phyloP scores from a whole-genome alignment of 2,113 vertebrate genomes.

The Lasiurus borealis region DNA sequence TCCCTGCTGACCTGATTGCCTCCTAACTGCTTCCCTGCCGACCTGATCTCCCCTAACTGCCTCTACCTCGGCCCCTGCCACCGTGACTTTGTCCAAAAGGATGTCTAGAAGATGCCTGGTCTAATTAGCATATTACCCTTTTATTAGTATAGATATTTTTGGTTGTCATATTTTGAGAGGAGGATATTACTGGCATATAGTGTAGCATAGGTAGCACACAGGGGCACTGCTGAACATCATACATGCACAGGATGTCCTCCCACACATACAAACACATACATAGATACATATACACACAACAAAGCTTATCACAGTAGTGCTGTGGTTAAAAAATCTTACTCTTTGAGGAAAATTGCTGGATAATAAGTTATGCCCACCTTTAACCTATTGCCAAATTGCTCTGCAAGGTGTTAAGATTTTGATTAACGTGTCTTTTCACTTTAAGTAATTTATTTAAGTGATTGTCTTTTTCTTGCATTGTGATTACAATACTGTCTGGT shows the following conservation, averaged over 20 bases:
- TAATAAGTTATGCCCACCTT: not conserved
- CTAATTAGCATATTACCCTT: too few relatives aligned
- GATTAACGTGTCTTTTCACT: not conserved
- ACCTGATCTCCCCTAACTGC: too few relatives aligned
- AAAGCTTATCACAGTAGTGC: not conserved
- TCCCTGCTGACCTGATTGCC: too few relatives aligned
- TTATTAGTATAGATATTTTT: not conserved
- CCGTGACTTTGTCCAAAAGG: too few relatives aligned
- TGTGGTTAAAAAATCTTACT: not conserved
- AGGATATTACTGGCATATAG: not conserved
- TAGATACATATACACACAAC: not conserved
- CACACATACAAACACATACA: not conserved
- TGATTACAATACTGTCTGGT: conserved; percentile 81
- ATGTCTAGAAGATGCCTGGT: too few relatives aligned
- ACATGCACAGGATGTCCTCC: not conserved
- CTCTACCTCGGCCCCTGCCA: too few relatives aligned
- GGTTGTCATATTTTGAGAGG: not conserved
- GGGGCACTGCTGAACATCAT: not conserved
- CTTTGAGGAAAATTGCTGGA: not conserved
- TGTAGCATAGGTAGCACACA: not conserved
- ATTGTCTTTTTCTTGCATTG: conserved; percentile 71
- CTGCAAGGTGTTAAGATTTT: not conserved
- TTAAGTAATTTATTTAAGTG: conserved; percentile 18
- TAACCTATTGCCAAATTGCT: not conserved
- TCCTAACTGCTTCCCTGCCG: too few relatives aligned